Percentiles rank a stretch among this genome's conserved stretches.
Conservation (phyloP, 1,140 invertebrate species). For the Diabrotica undecimpunctata region DNA sequence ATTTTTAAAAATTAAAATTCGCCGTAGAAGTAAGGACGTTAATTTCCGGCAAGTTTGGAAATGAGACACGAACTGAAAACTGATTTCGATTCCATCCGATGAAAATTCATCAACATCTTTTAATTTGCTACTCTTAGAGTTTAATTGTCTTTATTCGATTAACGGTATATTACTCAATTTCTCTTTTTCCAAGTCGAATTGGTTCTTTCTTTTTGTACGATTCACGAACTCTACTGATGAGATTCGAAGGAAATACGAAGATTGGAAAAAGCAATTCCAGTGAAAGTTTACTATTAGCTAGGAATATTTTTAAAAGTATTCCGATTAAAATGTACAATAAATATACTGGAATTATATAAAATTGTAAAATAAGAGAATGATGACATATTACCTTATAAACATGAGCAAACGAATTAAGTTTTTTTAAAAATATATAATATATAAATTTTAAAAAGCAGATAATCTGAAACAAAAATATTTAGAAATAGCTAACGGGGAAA, state of each 20-base stretch:
- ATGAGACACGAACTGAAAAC: conserved; percentile 41
- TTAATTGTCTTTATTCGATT: conserved; percentile 30
- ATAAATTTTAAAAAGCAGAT: no score
- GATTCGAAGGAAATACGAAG: background rate
- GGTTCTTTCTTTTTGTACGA: background rate
- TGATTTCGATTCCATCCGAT: conserved; percentile 34
- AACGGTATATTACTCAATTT: conserved; percentile 20
- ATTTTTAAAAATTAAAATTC: conserved; percentile 12
- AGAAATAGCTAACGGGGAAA: no score
- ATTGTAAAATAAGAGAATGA: no score
- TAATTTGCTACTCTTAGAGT: conserved; percentile 33
- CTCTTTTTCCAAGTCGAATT: conserved; percentile 4
- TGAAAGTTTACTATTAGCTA: no score
- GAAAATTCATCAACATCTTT: conserved; percentile 36
- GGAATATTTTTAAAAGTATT: no score
- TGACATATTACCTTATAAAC: no score
- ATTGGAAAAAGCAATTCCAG: background rate
- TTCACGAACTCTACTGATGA: no score
- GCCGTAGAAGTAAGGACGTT: conserved; percentile 32
- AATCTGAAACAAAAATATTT: no score
- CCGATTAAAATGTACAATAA: no score
- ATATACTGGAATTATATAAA: no score
- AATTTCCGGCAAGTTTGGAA: conserved; percentile 43
- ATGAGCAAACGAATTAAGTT: no score
- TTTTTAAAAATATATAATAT: no score